These are phyloP conservation scores for Sisyra nigra DNA, from an alignment of 2,888 invertebrate genomes.

Conservation along the genomic window DNA sequence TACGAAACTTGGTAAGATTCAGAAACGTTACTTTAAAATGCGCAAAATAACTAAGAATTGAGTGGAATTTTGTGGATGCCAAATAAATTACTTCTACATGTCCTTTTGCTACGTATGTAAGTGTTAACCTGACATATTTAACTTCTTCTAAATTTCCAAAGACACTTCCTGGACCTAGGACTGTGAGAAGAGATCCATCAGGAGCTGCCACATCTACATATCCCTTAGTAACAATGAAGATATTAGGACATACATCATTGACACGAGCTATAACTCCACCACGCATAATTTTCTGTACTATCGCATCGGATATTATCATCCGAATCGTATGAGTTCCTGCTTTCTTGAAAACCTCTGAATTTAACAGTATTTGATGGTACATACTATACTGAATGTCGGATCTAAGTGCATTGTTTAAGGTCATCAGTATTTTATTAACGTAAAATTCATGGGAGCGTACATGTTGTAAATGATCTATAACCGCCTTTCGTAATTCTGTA, in stretches of 20 bases:
- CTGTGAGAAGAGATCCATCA: slow-evolving; percentile 13
- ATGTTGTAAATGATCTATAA: slow-evolving; percentile 10
- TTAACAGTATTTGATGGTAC: slow-evolving; percentile 9
- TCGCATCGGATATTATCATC: slow-evolving; percentile 10
- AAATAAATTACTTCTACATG: slow-evolving; percentile 11
- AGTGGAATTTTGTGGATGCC: slow-evolving; percentile 11
- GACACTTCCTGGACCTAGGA: slow-evolving; percentile 12
- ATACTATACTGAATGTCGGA: slow-evolving; percentile 11
- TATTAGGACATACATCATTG: slow-evolving; percentile 13
- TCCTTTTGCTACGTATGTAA: slow-evolving; percentile 12
- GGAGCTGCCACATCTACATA: slow-evolving; percentile 14
- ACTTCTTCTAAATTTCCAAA: slow-evolving; percentile 14
- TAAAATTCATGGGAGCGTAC: slow-evolving; percentile 10
- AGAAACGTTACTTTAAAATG: slow-evolving; percentile 11
- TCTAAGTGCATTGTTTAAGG: slow-evolving; percentile 10
- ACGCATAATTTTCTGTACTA: slow-evolving; percentile 10
- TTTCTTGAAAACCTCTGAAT: slow-evolving; percentile 8
- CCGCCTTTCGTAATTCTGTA: slow-evolving; percentile 7
- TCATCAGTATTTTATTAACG: slow-evolving; percentile 5
- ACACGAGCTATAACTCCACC: slow-evolving; percentile 13
- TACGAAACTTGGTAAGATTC: slow-evolving; percentile 8
- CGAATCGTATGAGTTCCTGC: slow-evolving; percentile 9
- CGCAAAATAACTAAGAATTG: slow-evolving; percentile 12
- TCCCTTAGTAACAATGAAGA: slow-evolving; percentile 13
- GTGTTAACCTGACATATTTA: slow-evolving; percentile 9